phyloP scores from a whole-genome alignment of 2,113 vertebrate genomes.

The Galeopterus variegatus region DNA sequence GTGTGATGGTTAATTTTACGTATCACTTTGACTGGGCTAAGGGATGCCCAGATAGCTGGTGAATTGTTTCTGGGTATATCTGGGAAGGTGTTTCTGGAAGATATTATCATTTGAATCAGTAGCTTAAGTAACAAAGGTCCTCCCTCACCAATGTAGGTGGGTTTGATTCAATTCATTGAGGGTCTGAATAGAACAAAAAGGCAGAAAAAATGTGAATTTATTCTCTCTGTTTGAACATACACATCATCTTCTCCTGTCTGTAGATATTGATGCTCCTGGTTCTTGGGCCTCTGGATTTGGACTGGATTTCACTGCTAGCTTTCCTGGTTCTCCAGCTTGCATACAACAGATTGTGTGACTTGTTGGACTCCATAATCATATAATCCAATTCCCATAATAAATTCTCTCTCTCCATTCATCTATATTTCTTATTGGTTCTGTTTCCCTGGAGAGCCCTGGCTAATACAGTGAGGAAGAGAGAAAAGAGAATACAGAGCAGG shows the following conservation, averaged over 20 bases:
- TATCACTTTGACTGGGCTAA: background rate
- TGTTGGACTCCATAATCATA: background rate
- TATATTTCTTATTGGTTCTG: background rate
- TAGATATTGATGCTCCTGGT: background rate
- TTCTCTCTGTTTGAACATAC: background rate
- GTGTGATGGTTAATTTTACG: background rate
- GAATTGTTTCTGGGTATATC: background rate
- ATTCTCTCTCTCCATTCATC: background rate
- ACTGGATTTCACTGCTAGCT: background rate
- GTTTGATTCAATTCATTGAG: no score
- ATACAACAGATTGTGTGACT: background rate
- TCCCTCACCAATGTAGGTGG: background rate
- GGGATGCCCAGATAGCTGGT: background rate
- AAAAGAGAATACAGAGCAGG: background rate
- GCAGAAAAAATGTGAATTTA: no score
- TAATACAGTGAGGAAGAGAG: background rate
- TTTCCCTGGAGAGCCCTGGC: background rate
- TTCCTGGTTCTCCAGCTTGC: background rate
- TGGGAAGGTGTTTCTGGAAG: background rate
- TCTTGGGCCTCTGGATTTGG: background rate
- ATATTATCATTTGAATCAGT: background rate
- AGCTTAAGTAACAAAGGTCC: background rate
- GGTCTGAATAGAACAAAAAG: fast-evolving
- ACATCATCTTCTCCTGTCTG: background rate
- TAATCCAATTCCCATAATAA: background rate